phyloP scores from a whole-genome alignment of 2,797 vertebrate species.

The Odontamblyopus rebecca region DNA sequence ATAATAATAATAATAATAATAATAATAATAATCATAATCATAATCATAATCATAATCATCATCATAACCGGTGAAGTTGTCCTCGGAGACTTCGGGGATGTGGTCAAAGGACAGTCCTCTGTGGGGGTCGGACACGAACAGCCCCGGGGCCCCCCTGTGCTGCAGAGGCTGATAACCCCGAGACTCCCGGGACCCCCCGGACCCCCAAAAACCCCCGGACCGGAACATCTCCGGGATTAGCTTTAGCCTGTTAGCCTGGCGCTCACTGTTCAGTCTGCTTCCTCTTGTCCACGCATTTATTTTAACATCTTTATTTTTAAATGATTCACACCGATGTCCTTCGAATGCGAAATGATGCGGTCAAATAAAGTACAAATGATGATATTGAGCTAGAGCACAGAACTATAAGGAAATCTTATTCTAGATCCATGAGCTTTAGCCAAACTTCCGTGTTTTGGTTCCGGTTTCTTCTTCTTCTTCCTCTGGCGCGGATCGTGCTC shows the following conservation, averaged over 20 bases:
- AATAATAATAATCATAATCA: too few species aligned
- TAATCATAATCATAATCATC: too few species aligned
- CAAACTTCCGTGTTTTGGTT: too few species aligned
- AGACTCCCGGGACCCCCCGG: slow-evolving; percentile 70
- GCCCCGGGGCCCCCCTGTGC: slow-evolving; percentile 76
- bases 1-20: too few species aligned
- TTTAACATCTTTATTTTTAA: neutral
- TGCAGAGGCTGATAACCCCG: slow-evolving; percentile 75
- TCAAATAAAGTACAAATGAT: too few species aligned
- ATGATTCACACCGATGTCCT: neutral
- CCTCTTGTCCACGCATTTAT: neutral
- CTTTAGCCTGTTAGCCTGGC: neutral
- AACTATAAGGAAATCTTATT: too few species aligned
- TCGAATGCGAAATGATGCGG: neutral
- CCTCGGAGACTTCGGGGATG: slow-evolving; percentile 69
- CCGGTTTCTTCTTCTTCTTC: too few species aligned
- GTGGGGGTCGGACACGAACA: slow-evolving; percentile 63
- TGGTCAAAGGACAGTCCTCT: slow-evolving; percentile 77
- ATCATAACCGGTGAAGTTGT: slow-evolving; percentile 66
- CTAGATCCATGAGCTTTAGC: too few species aligned
- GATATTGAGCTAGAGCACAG: too few species aligned
- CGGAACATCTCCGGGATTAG: slow-evolving; percentile 68
- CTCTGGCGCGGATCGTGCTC: too few species aligned
- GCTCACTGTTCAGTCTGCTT: neutral
- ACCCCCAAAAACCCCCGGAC: slow-evolving; percentile 11